Percentiles rank a stretch among this genome's conserved stretches.
These are phyloP conservation scores for Drosophila novamexicana DNA, from an alignment of 1,140 invertebrate species.

Conservation along the genomic window DNA sequence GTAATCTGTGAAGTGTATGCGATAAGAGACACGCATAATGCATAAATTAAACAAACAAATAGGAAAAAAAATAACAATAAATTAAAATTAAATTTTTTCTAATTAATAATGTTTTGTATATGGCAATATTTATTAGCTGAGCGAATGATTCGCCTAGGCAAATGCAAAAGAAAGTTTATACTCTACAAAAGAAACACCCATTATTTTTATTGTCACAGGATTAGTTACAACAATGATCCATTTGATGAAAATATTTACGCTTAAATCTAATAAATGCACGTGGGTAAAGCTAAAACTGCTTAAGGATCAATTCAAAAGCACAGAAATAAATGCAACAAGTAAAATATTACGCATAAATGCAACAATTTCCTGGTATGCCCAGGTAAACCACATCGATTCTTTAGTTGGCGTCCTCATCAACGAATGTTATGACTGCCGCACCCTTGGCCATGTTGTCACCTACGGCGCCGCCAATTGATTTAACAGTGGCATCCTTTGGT, in stretches of 20 bases:
- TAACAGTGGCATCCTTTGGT: constrained; percentile 90
- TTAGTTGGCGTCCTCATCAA: constrained; percentile 64
- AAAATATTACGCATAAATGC: constrained; percentile 63
- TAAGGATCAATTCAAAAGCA: constrained; percentile 18
- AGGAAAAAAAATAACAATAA: constrained; percentile 35
- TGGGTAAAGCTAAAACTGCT: constrained; percentile 34
- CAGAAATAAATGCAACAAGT: constrained; percentile 21
- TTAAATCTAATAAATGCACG: constrained; percentile 77
- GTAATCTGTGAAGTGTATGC: constrained; percentile 31
- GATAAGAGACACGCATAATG: constrained; percentile 23
- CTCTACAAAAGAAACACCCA: background rate
- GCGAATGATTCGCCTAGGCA: background rate
- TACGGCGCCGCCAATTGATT: constrained; percentile 89
- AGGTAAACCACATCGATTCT: background rate
- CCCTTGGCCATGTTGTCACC: constrained; percentile 95
- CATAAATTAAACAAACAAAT: constrained; percentile 56
- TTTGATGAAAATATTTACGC: constrained; percentile 58
- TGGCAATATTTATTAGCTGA: background rate
- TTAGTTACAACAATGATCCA: constrained; percentile 48
- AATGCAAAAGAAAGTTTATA: constrained; percentile 3
- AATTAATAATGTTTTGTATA: constrained; percentile 20
- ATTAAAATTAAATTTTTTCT: constrained; percentile 48
- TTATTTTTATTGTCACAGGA: constrained; percentile 43
- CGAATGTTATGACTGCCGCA: constrained; percentile 86
- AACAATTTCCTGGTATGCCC: constrained; percentile 55